Evolutionary conservation across 2,888 invertebrate genomes (phyloP).

Genomic region (Chymomyza fuscimana): DNA sequence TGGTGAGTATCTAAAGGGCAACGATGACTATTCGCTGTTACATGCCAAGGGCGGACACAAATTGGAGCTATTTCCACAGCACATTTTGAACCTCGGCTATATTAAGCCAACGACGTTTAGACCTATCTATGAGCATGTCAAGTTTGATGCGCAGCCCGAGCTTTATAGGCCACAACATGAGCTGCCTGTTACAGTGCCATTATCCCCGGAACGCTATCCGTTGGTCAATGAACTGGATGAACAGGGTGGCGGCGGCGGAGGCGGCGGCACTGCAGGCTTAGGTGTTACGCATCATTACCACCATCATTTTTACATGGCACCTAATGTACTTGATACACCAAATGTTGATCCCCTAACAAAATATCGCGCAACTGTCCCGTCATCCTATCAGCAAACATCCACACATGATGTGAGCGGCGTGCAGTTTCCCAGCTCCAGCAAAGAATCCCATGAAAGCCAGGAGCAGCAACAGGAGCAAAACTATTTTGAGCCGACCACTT

Average conservation of each 20-base stretch:
- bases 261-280: not conserved
- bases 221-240: constrained; percentile 30
- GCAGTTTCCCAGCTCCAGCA: constrained; percentile 38
- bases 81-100: constrained; percentile 53
- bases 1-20: constrained; percentile 75
- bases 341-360: not conserved
- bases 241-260: not conserved
- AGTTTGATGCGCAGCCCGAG: constrained; percentile 57
- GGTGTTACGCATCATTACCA: constrained; percentile 78
- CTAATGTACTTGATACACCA: constrained; percentile 1
- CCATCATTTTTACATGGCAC: constrained; percentile 79
- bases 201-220: constrained; percentile 37
- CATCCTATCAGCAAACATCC: not conserved
- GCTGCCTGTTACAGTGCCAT: constrained; percentile 7
- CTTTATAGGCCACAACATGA: constrained; percentile 29
- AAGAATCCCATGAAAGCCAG: not conserved
- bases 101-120: constrained; percentile 76
- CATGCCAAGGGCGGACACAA: constrained; percentile 56
- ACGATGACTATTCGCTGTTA: constrained; percentile 8
- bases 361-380: not conserved
- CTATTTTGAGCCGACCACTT: constrained; percentile 33
- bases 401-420: constrained; percentile 15
- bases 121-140: constrained; percentile 66
- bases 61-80: constrained; percentile 60
- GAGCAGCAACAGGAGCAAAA: constrained; percentile 15